phyloP scores from a whole-genome alignment of 2,797 vertebrate species.

The Muraenolepis orangiensis region DNA sequence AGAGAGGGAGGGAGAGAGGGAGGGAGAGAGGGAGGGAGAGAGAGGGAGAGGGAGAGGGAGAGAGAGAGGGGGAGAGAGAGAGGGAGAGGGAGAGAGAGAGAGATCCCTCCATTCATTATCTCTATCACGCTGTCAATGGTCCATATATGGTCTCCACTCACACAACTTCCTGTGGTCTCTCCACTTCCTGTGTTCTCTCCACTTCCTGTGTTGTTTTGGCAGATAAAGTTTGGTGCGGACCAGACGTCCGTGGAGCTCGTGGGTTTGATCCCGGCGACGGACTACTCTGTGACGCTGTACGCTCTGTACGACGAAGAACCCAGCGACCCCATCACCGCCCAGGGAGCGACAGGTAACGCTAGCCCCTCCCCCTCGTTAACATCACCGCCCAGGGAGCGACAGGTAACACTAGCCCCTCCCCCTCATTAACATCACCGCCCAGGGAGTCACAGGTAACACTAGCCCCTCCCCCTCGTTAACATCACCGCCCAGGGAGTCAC shows the following conservation, averaged over 20 bases:
- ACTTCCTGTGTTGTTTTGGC: constrained; percentile 15
- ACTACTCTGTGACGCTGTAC: constrained; percentile 84
- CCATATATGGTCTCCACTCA: neutral
- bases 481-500: too few species aligned
- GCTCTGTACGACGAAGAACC: constrained; percentile 85
- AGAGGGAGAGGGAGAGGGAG: too few species aligned
- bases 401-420: too few species aligned
- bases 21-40: too few species aligned
- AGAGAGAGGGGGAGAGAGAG: too few species aligned
- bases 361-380: neutral
- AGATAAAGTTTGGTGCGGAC: constrained; percentile 81
- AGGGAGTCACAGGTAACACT: too few species aligned
- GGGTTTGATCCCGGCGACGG: constrained; percentile 76
- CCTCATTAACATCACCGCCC: too few species aligned
- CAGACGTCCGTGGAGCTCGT: constrained; percentile 77
- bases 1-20: too few species aligned
- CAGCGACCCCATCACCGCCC: constrained; percentile 83
- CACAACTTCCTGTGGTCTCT: neutral
- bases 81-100: too few species aligned
- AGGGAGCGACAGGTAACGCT: constrained; percentile 81
- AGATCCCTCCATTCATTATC: neutral
- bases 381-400: neutral
- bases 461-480: too few species aligned
- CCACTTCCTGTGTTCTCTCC: neutral
- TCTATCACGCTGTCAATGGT: neutral